phyloP scores from a whole-genome alignment of 2,113 vertebrate species.

The Centrocercus urophasianus region DNA sequence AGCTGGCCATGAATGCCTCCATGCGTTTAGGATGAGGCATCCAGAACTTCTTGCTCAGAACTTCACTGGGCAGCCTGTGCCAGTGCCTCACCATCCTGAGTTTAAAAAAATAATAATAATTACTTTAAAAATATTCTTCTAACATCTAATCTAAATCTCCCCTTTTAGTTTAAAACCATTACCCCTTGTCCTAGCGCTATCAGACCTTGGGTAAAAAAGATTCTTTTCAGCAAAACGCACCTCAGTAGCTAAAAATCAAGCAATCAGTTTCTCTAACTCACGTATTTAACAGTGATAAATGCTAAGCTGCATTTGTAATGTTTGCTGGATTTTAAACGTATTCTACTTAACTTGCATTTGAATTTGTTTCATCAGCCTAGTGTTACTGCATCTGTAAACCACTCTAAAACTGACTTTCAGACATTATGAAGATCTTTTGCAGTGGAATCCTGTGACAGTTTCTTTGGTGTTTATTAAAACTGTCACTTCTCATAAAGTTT shows the following conservation, averaged over 20 bases:
- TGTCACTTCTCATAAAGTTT: not conserved
- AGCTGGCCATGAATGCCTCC: not conserved
- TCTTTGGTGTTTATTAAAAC: not conserved
- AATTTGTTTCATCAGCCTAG: not conserved
- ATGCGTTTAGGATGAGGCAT: not conserved
- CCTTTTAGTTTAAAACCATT: not conserved
- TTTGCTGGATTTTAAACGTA: not conserved
- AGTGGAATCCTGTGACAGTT: not conserved
- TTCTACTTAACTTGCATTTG: not conserved
- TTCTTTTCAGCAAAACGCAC: not conserved
- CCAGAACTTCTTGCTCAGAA: not conserved
- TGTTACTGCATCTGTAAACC: not conserved
- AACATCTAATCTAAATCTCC: not conserved
- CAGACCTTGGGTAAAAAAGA: not conserved
- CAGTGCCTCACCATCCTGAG: not conserved
- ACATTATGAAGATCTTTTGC: not conserved
- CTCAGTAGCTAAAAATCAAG: not conserved
- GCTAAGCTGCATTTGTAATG: not conserved
- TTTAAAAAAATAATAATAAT: no score
- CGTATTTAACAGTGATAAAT: not conserved
- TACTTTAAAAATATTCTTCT: not conserved
- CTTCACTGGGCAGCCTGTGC: not conserved
- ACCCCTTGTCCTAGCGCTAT: not conserved
- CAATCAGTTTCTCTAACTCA: not conserved
- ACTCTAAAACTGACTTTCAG: not conserved